Percentiles rank a stretch among this genome's conserved stretches.
phyloP scores from a whole-genome alignment of 1,140 invertebrate species.

The Eueides isabella region DNA sequence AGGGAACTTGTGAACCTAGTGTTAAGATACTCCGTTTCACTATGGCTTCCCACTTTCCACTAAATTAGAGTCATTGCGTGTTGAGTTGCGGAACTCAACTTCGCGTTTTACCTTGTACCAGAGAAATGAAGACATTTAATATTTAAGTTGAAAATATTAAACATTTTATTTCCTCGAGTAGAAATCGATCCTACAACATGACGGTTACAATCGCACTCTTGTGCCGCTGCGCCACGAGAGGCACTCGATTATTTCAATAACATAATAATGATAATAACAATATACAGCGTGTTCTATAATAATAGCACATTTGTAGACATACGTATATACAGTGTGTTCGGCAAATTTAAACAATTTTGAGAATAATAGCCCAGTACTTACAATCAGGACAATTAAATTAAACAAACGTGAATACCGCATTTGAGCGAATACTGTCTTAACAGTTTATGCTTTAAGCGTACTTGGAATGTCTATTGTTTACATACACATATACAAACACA shows the following conservation, averaged over 20 bases:
- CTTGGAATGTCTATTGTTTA: not conserved
- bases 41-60: too few relatives aligned
- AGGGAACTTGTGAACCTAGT: too few relatives aligned
- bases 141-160: too few relatives aligned
- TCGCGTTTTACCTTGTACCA: too few relatives aligned
- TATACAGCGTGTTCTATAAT: not conserved
- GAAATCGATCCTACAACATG: too few relatives aligned
- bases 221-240: too few relatives aligned
- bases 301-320: not conserved
- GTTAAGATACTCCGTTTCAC: too few relatives aligned
- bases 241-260: not conserved
- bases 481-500: not conserved
- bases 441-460: conserved; percentile 11
- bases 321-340: not conserved
- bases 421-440: conserved; percentile 31
- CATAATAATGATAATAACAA: not conserved
- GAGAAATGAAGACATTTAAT: too few relatives aligned
- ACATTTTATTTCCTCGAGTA: too few relatives aligned
- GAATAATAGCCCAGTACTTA: not conserved
- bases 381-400: conserved; percentile 8
- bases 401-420: conserved; percentile 17
- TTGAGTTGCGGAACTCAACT: too few relatives aligned
- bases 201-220: too few relatives aligned
- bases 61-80: too few relatives aligned
- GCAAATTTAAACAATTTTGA: not conserved